Evolutionary conservation across 2,797 vertebrate species (phyloP).

Genomic region (Pangasius sanitwongsei): DNA sequence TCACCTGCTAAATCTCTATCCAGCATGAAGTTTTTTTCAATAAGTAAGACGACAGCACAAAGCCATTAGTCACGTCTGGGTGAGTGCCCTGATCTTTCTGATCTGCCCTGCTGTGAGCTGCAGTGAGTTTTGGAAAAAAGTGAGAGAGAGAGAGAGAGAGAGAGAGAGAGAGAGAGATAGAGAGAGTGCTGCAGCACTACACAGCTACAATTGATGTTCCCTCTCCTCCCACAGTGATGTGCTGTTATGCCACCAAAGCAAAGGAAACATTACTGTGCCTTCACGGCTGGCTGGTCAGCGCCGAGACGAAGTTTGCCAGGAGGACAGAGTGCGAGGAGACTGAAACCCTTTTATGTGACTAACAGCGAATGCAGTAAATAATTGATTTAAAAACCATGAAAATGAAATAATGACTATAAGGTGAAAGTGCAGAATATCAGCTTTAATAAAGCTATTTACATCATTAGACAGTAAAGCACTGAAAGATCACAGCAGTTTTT

Average conservation of each 20-base stretch:
- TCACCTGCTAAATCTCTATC: constrained; percentile 43
- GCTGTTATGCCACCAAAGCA: constrained; percentile 76
- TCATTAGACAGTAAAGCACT: neutral
- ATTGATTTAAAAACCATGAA: neutral
- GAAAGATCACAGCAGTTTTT: neutral
- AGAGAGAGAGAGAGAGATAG: constrained; percentile 9
- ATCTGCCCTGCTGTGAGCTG: constrained; percentile 38
- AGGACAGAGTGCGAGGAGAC: constrained; percentile 34
- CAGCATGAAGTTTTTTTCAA: constrained; percentile 46
- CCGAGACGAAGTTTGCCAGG: constrained; percentile 32
- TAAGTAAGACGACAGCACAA: constrained; percentile 54
- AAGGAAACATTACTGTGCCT: constrained; percentile 78
- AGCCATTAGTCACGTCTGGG: constrained; percentile 47
- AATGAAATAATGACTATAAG: neutral
- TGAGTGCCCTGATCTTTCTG: constrained; percentile 42
- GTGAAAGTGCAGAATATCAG: neutral
- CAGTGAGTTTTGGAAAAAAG: constrained; percentile 23
- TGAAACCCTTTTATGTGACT: constrained; percentile 42
- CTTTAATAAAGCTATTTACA: neutral
- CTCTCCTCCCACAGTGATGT: constrained; percentile 74
- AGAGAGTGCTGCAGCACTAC: constrained; percentile 34
- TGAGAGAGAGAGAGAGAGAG: neutral
- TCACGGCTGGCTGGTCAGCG: constrained; percentile 71
- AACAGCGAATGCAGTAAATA: constrained; percentile 37
- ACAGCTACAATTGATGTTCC: constrained; percentile 47